These are phyloP conservation scores for Montipora foliosa DNA, from an alignment of 64 coral and sea anemone species.

Conservation along the genomic window DNA sequence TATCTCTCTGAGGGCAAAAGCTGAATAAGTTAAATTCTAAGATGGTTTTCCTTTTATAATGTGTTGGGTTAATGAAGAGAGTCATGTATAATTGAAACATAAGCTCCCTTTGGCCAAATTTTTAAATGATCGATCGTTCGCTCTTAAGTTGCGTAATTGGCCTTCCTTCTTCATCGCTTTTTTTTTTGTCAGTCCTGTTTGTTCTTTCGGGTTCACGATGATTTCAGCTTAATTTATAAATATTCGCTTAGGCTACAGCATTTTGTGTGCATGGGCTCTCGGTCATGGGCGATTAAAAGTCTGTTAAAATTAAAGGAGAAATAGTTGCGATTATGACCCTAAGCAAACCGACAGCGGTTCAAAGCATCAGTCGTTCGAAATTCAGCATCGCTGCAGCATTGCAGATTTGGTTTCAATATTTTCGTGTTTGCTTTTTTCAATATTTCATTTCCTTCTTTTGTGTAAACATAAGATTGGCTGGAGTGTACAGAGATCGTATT, in stretches of 20 bases:
- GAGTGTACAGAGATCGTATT: not conserved
- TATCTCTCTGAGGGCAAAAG: not conserved
- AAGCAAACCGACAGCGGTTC: not conserved
- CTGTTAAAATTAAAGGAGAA: not conserved
- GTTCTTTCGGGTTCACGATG: no score
- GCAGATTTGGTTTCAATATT: not conserved
- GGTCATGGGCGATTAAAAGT: not conserved
- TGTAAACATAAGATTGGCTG: conserved; percentile 5
- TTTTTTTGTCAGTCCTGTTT: not conserved
- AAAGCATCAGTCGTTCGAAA: not conserved
- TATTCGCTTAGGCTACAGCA: not conserved
- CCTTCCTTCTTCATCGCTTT: not conserved
- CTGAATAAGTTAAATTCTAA: conserved; percentile 15
- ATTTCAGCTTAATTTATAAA: not conserved
- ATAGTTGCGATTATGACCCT: not conserved
- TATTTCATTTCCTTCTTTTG: conserved; percentile 5
- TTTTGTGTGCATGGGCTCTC: not conserved
- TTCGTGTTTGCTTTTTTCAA: conserved; percentile 35
- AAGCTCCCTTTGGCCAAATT: not conserved
- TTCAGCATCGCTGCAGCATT: not conserved
- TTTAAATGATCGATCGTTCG: not conserved
- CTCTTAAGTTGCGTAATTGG: not conserved
- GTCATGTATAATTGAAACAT: conserved; percentile 23
- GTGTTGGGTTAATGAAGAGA: not conserved
- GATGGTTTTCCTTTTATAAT: not conserved